Conservation (phyloP, 2,113 vertebrate species). For the Melanerpes formicivorus region DNA sequence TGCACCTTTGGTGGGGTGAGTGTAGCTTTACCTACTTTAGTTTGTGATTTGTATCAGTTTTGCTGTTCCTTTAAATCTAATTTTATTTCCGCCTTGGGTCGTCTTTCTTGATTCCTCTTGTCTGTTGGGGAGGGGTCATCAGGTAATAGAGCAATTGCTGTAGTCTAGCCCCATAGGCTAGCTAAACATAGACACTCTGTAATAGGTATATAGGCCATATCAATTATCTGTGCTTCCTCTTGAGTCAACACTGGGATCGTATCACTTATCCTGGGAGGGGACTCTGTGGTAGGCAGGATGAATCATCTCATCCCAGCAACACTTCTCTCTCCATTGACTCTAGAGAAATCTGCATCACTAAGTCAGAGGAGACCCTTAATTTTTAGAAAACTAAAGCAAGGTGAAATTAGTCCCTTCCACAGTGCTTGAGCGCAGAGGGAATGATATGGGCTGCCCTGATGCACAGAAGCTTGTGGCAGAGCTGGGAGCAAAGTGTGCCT, state of each 20-base stretch:
- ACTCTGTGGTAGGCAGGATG: neutral
- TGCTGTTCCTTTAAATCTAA: too few relatives aligned
- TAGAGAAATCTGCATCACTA: neutral
- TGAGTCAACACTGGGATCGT: neutral
- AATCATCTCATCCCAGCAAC: neutral
- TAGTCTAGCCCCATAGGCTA: too few relatives aligned
- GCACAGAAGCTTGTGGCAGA: neutral
- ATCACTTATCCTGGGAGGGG: rapidly evolving
- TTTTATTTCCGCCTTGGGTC: too few relatives aligned
- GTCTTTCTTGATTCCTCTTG: too few relatives aligned
- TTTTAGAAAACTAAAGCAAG: neutral
- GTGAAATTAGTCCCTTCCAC: neutral
- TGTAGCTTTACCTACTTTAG: too few relatives aligned
- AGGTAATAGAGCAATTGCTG: too few relatives aligned
- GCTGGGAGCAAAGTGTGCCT: neutral
- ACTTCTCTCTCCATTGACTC: neutral
- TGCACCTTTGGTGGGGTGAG: too few relatives aligned
- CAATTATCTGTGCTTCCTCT: neutral
- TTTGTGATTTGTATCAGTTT: too few relatives aligned
- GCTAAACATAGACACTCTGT: too few relatives aligned
- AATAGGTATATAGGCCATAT: neutral
- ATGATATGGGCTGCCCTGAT: neutral
- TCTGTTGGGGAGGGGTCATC: too few relatives aligned
- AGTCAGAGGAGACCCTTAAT: neutral
- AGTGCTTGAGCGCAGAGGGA: neutral